Evolutionary conservation across 1,140 invertebrate species (phyloP).

Genomic region (Nasonia longicornis): DNA sequence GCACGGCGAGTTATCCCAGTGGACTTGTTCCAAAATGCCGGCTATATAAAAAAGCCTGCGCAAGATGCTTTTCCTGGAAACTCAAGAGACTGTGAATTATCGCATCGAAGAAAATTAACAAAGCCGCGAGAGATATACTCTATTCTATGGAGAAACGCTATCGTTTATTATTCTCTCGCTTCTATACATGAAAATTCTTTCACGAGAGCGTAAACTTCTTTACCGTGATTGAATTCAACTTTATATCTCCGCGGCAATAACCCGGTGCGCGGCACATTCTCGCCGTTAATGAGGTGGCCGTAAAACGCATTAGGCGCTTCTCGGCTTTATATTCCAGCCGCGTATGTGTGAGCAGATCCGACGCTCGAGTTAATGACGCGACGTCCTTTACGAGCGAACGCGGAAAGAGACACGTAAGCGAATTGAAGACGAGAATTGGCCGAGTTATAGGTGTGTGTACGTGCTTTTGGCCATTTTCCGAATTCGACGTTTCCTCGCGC

Average conservation of each 20-base stretch:
- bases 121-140: background rate
- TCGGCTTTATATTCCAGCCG: background rate
- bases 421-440: background rate
- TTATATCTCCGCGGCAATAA: background rate
- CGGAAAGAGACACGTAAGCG: background rate
- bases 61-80: background rate
- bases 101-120: background rate
- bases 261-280: background rate
- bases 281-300: background rate
- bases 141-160: too few relatives aligned
- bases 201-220: background rate
- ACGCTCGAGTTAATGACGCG: background rate
- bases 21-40: background rate
- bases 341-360: too few relatives aligned
- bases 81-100: background rate
- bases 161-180: too few relatives aligned
- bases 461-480: background rate
- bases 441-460: too few relatives aligned
- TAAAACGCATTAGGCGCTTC: background rate
- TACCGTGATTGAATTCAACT: background rate
- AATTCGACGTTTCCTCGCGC: background rate
- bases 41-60: background rate
- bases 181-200: too few relatives aligned
- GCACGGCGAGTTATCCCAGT: background rate
- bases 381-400: background rate